Base-by-base conservation (phyloP, 2,888 invertebrate genomes). In the Microplitis deprimator region DNA sequence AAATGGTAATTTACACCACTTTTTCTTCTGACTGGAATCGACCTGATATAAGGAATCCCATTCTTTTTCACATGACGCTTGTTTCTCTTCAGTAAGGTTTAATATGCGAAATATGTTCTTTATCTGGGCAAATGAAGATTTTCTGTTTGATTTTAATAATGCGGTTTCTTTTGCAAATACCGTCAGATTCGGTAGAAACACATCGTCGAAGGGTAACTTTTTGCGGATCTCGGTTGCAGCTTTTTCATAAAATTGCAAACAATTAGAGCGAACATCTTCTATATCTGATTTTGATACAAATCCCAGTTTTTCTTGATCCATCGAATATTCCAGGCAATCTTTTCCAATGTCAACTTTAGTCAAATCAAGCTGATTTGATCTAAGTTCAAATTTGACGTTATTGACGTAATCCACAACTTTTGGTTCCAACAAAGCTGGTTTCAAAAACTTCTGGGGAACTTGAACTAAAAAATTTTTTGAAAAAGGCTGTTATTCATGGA, bases 371-470 rank as follows among this genome's bases (percentile, higher is more conserved):
- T 75, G 75, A 75, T 78, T 78, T 10, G 29, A 10, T 20, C 40
- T 29, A 16, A 77, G 38, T 59, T 38, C 16, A 29, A 68, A 65
- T 2, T 67, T 16, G 17, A 61, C 13, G 17, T 61, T 38, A n/a
- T 62, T 8, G 13, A 61, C 17, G 61, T 41, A 7, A 2, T 61
- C 61, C 8, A 61, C 3, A 6, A 61, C 13, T 61, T 61, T n/a
- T 61, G 61, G 61, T n/a, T 8, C n/a, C n/a, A 75, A 75, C 7
- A 81, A 8, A 20, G n/a, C 17, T n/a, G 77, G 78, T 79, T 79
- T 77, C 61, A 81, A 17, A 29, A 79, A 81, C 69, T 78, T 77
- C 29, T 71, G 70, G 8, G 75, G 73, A 6, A 79, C 69, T 50
- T 73, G 62, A 8, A 39, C 10, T 29, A 79, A 67, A 71, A 80